Base-by-base conservation (phyloP, 2,113 vertebrate genomes). In the Tautogolabrus adspersus region DNA sequence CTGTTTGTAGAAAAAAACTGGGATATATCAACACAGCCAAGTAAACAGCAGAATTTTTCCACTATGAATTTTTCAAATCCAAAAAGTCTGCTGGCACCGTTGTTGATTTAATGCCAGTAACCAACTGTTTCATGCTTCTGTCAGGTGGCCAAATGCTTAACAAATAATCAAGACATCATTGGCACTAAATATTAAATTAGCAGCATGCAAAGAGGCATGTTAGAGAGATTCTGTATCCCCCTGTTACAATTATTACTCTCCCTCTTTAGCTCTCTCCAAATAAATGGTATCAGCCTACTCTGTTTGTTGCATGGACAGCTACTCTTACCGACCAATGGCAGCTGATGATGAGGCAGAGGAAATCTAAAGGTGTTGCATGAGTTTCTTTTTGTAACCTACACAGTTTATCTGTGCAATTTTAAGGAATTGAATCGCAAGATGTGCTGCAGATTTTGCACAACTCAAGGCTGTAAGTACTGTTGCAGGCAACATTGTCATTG, bases 271-370 rank as follows among this genome's bases (percentile, higher is more conserved):
- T 66, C 1, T 49, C 38, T 40, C 57, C 37, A 77, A 83, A 78
- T 85, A 76, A 85, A 83, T 82, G 70, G 64, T 74, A 62, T 83
- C 80, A 69, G 66, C 77, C 38, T 1, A 2, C 69, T 55, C 54
- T 42, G 75, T 83, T 81, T 84, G 82, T 82, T 84, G 78, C 82
- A 83, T 62, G 84, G 82, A 90, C 82, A 89, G 75, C 62, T 77
- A 58, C 73, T 89, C 71, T 84, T 86, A 88, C 80, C 87, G 87
- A 77, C n/a, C 69, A 18, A 81, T 74, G 83, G 89, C 63, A 82
- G 64, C 63, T 66, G 75, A 77, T 76, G 80, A 66, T 57, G 77
- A 51, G 13, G 62, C 51, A 58, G 40, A 49, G 34, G 70, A 69
- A 70, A 55, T 60, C 40, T 51, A 62, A 84, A 61, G 23, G 44